Base-by-base conservation (phyloP, 2,888 invertebrate species). In the Actias luna region DNA sequence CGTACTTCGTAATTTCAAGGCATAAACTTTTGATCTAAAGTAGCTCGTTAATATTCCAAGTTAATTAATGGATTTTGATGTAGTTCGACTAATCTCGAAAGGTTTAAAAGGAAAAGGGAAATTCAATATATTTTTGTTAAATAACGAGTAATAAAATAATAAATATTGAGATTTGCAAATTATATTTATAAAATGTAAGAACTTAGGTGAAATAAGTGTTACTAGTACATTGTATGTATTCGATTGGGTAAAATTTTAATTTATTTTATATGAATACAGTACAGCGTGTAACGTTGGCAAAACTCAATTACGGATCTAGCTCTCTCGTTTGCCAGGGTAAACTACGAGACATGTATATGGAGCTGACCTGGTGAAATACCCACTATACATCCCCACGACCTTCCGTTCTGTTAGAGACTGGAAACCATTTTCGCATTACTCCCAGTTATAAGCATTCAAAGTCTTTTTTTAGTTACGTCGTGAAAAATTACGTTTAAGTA, bases 51-150 rank as follows among this genome's bases (percentile, higher is more conserved):
- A 89, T 89, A 88, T 89, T 88, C 82, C 75, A 78, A 88, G 84
- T 85, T 87, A 90, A 89, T 90, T 89, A 90, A 87, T 88, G 85
- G 85, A 87, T 86, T 88, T 85, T 88, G 87, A 89, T 88, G 87
- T 84, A 85, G 80, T 84, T 71, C 61, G 68, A 75, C 76, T 85
- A 87, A 88, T 89, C 83, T 80, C 73, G 69, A 73, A 71, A 69
- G 75, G 76, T 82, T 83, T 81, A 75, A 77, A 78, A 83, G 80
- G 79, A 79, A 87, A 83, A 78, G 79, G 68, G 71, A 86, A 84
- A 86, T 86, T 85, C 76, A 79, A 82, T 80, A 72, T 69, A 69
- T 71, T 72, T 69, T 65, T 67, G 65, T 73, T 78, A 78, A 74
- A 73, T 77, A 72, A 64, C 71, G 64, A 63, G 61, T 63, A 65